Conservation (phyloP, 1,140 invertebrate genomes). For the Zaprionus inermis region DNA sequence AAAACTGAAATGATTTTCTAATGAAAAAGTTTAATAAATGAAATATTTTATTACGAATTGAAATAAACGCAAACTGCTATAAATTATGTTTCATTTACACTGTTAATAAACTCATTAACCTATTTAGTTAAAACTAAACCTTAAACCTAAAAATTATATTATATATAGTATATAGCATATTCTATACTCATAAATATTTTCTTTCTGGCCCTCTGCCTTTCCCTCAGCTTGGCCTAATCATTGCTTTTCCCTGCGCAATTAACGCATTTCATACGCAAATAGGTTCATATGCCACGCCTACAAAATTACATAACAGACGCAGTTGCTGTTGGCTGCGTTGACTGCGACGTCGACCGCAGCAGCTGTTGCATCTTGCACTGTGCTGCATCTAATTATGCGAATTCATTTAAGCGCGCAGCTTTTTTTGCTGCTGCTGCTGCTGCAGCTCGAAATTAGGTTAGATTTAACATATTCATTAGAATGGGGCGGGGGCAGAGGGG, state of each 20-base stretch:
- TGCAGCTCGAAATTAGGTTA: slow-evolving; percentile 65
- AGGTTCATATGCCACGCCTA: background rate
- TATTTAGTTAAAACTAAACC: too few species aligned
- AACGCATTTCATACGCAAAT: slow-evolving; percentile 33
- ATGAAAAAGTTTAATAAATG: too few species aligned
- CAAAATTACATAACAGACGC: slow-evolving; percentile 32
- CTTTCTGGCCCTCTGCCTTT: background rate
- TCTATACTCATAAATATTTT: too few species aligned
- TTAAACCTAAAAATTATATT: too few species aligned
- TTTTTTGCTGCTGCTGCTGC: slow-evolving; percentile 38
- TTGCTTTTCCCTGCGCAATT: background rate
- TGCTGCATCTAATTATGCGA: slow-evolving; percentile 77
- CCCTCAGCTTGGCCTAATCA: too few species aligned
- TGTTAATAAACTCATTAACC: too few species aligned
- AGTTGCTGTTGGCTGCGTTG: slow-evolving; percentile 15
- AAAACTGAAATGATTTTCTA: too few species aligned
- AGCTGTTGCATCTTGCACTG: slow-evolving; percentile 2
- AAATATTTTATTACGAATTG: too few species aligned
- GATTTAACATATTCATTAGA: slow-evolving; percentile 82
- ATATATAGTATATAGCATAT: too few species aligned
- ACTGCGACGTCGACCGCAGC: slow-evolving; percentile 1
- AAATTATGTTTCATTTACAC: too few species aligned
- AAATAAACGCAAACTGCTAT: too few species aligned
- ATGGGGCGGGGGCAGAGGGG: slow-evolving; percentile 28
- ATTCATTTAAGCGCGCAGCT: slow-evolving; percentile 74